A percentile compares a stretch with the other conserved stretches of the same genome.
Evolutionary conservation across 2,888 invertebrate genomes (phyloP).

Genomic region (Stenodema calcarata): DNA sequence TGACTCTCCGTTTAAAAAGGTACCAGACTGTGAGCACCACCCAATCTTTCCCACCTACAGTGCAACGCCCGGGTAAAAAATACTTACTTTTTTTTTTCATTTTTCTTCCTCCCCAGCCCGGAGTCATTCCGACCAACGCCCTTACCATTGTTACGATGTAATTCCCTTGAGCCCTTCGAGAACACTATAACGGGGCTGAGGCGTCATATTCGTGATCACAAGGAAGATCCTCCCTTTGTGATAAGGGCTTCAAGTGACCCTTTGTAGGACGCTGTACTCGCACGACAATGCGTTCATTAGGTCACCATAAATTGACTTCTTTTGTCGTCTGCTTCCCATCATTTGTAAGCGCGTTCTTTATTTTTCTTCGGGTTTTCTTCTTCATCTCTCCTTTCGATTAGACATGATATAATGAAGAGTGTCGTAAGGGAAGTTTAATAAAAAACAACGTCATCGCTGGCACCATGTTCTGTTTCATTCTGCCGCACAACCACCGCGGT

Average conservation of each 20-base stretch:
- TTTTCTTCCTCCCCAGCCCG: no score
- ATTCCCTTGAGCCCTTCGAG: not conserved
- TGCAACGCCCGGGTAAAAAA: not conserved
- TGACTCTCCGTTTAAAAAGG: not conserved
- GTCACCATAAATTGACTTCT: constrained; percentile 40
- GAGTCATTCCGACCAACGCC: not conserved
- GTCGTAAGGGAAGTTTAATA: constrained; percentile 2
- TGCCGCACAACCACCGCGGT: not conserved
- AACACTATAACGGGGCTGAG: not conserved
- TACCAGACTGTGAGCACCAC: not conserved
- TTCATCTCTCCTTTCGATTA: not conserved
- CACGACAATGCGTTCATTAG: constrained; percentile 38
- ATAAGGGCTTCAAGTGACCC: not conserved
- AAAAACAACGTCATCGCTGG: not conserved
- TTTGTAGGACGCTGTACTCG: not conserved
- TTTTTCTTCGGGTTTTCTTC: not conserved
- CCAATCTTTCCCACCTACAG: not conserved
- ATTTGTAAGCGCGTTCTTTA: not conserved
- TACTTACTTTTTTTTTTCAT: not conserved
- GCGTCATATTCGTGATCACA: not conserved
- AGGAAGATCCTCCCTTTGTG: constrained; percentile 14
- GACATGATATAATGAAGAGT: constrained; percentile 9
- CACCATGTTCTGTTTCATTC: not conserved
- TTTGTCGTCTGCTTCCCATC: constrained; percentile 13
- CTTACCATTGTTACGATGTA: not conserved